Base-by-base conservation (phyloP, 2,113 vertebrate species). In the Myxocyprinus asiaticus region DNA sequence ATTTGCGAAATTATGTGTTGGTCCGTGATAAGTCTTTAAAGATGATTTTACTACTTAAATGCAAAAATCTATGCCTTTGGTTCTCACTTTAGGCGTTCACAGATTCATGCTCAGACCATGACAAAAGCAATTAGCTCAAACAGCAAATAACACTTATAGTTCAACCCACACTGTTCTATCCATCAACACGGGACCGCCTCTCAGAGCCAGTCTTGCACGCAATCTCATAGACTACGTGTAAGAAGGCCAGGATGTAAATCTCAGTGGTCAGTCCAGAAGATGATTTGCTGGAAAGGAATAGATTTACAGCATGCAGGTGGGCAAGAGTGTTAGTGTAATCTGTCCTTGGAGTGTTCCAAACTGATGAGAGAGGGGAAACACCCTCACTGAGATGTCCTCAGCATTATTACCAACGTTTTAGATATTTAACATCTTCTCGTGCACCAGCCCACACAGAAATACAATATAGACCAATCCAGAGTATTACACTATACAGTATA, bases 251-350 rank as follows among this genome's bases (percentile, higher is more conserved):
- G 67, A 51, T 53, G 67, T 83, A 80, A 77, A 83, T 83, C 82
- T 67, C 15, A 33, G 59, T 76, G 73, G 73, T 66, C 53, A 64
- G 73, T 33, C 64, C 67, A 80, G 73, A 83, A 62, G 47, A 73
- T 74, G 76, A 78, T 65, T 72, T 59, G 67, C 72, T 76, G 59
- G 82, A 67, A 66, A 61, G 82, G 44, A 53, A 79, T 76, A 80
- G 78, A 83, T 83, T 80, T 83, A 83, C 67, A 77, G 73, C 12
- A 44, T 55, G 74, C 62, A 76, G 73, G 73, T 76, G 73, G 73
- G 73, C 61, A 51, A 72, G 71, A 12, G 67, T 72, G 82, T 83
- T 80, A 47, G 77, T 63, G 61, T 80, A 80, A 83, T 83, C 56
- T 72, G 63, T 66, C 73, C 78, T 78, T 33, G 45, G 78, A 80